A percentile compares a stretch with the other conserved stretches of the same genome.
phyloP scores from a whole-genome alignment of 1,140 invertebrate species.

The Pogonomyrmex californicus region DNA sequence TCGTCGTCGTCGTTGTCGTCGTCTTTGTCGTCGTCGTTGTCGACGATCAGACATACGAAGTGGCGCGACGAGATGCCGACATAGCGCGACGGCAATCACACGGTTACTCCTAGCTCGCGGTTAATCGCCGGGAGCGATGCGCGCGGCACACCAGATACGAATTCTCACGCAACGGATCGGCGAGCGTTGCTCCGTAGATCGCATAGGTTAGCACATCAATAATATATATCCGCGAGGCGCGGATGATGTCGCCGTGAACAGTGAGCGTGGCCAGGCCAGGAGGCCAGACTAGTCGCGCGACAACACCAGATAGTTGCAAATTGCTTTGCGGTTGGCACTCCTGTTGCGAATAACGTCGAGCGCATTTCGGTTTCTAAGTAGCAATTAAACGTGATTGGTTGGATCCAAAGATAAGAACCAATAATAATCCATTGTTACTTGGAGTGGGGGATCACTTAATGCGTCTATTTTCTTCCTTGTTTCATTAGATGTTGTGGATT shows the following conservation, averaged over 20 bases:
- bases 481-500: neutral
- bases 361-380: too few relatives aligned
- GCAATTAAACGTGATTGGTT: too few relatives aligned
- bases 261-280: neutral
- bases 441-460: too few relatives aligned
- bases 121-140: neutral
- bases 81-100: neutral
- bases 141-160: too few relatives aligned
- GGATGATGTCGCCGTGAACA: conserved; percentile 50
- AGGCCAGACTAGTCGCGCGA: neutral
- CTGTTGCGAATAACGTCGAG: too few relatives aligned
- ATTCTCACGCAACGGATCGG: neutral
- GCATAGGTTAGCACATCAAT: conserved; percentile 62
- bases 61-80: neutral
- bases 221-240: conserved; percentile 51
- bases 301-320: neutral
- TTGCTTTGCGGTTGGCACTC: neutral
- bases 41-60: neutral
- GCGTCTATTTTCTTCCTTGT: neutral
- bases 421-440: too few relatives aligned
- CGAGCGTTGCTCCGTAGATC: conserved; percentile 28
- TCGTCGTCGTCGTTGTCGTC: neutral
- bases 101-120: neutral
- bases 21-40: neutral
- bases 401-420: too few relatives aligned